Percentiles rank a stretch among this genome's conserved stretches.
Conservation (phyloP, 2,113 vertebrate genomes). For the Hippolais icterina region DNA sequence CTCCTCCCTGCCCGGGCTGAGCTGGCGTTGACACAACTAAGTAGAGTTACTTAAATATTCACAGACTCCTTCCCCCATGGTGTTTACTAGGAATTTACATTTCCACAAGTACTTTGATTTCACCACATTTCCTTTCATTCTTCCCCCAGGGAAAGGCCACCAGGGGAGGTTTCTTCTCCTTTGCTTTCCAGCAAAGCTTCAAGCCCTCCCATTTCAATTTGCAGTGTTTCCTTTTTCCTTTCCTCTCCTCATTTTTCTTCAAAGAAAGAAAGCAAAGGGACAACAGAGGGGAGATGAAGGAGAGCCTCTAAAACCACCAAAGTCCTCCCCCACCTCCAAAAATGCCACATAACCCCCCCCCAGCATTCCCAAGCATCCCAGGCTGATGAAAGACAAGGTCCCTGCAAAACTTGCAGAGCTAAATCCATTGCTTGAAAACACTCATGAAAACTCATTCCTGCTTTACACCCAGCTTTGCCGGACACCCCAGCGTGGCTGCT, state of each 20-base stretch:
- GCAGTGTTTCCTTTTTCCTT: constrained; percentile 2
- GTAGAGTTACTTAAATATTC: constrained; percentile 39
- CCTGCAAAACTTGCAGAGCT: background rate
- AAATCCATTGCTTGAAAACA: background rate
- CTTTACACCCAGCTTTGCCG: background rate
- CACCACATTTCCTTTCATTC: constrained; percentile 36
- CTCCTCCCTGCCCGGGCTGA: background rate
- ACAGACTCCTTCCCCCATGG: background rate
- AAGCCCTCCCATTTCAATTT: background rate
- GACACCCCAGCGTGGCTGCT: accelerated
- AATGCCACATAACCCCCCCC: background rate
- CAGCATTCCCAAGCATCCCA: background rate
- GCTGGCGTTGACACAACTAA: background rate
- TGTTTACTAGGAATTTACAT: constrained; percentile 47
- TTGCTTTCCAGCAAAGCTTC: constrained; percentile 51
- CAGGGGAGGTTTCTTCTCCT: constrained; percentile 15
- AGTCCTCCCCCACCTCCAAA: background rate
- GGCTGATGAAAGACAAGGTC: background rate
- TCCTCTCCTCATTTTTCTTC: background rate
- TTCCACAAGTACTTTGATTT: constrained; percentile 63
- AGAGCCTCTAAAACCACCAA: constrained; percentile 19
- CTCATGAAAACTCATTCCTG: background rate
- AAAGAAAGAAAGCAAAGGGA: background rate
- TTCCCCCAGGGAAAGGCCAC: constrained; percentile 19
- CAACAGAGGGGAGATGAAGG: background rate